A percentile compares a stretch with the other conserved stretches of the same genome.
Evolutionary conservation across 2,797 vertebrate genomes (phyloP).

Genomic region (Lutra lutra): DNA sequence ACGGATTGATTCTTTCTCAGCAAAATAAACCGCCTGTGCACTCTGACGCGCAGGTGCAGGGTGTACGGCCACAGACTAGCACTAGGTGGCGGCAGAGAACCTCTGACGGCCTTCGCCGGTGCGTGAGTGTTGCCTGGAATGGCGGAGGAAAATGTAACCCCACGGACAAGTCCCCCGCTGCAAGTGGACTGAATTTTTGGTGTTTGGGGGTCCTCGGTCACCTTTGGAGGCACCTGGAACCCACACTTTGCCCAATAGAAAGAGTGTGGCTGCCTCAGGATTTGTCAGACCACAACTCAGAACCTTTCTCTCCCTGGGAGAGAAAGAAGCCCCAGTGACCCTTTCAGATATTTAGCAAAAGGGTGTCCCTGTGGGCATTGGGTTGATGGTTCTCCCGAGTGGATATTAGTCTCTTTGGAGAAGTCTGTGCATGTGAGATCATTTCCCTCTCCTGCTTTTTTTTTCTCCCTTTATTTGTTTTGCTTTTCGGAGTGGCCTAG

Average conservation of each 20-base stretch:
- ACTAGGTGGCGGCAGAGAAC: slow-evolving; percentile 47
- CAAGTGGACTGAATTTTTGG: neutral
- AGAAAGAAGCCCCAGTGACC: neutral
- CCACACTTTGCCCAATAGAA: neutral
- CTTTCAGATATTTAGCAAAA: neutral
- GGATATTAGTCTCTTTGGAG: neutral
- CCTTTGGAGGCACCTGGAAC: neutral
- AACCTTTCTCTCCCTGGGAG: neutral
- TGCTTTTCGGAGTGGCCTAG: neutral
- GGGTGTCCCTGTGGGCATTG: neutral
- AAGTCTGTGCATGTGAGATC: neutral
- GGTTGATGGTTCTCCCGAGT: neutral
- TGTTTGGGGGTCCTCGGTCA: neutral
- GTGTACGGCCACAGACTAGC: neutral
- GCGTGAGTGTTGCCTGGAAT: neutral
- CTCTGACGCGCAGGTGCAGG: too few species aligned
- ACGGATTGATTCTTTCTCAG: neutral
- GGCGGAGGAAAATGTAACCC: neutral
- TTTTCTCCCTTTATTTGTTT: neutral
- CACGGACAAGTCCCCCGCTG: neutral
- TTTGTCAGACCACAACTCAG: neutral
- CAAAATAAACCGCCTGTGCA: neutral
- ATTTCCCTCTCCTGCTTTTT: neutral
- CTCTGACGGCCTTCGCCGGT: neutral
- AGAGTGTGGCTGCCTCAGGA: neutral